Evolutionary conservation across 2,797 vertebrate genomes (phyloP), one percentile per base, ranked within the genome.

Genomic region (Sebastes iracundus): DNA sequence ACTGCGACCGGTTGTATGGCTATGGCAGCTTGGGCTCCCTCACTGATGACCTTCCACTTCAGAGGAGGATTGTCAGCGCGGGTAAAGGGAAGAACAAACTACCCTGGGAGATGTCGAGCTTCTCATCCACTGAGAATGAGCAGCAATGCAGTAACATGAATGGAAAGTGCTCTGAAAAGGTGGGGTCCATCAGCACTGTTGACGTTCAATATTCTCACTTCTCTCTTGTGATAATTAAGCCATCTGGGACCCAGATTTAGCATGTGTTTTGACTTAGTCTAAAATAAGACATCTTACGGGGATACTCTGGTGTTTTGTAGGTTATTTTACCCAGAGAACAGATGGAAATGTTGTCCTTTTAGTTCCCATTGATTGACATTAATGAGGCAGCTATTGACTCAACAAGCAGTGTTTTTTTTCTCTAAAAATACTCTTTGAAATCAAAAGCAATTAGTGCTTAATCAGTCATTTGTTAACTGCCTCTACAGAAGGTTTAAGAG

Each of bases 1-100:
- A 90, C 0, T 80, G 84, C 8, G 94, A 96, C 5, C 85, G 85
- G 56, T 61, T 93, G 73, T 91, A 88, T 2, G 92, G 84, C 71
- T 95, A 94, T 61, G 91, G 93, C 71, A 94, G 94, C 1, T 89
- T 95, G 2, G 94, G 95, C 1, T 95, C 91, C 0, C 90, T 86
- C 61, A 91, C 89, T 0, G 93, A 90, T 2, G 94, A 89, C 0
- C 82, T 92, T 6, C 6, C 79, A 1, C 89, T 94, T 79, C 96
- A 96, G 16, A 93, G 97, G 32, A 96, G 97, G 75, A 97, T 97
- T 6, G 91, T 97, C 81, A 99, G 97, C 0, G 97, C 98, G 0
- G 96, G 96, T 1, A 98, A 97, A 90, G 97, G 96, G 5, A 99
- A 97, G 84, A 97, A 94, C 94, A 98, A 97, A 80, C 95, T 99